Percentiles rank a stretch among this genome's conserved stretches.
phyloP scores from a whole-genome alignment of 1,140 invertebrate species.

The Riptortus pedestris region DNA sequence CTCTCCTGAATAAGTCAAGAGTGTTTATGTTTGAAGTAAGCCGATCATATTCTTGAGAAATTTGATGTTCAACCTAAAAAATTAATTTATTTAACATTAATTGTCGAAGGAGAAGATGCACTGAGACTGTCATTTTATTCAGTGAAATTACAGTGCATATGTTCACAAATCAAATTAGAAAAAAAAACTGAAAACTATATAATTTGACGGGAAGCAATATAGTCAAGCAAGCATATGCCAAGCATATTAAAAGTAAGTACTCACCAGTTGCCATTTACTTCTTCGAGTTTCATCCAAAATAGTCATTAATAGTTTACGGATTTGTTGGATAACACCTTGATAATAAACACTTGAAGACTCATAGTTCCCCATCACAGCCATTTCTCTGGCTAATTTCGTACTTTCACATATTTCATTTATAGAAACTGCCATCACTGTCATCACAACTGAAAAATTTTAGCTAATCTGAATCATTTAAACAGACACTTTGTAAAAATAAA shows the following conservation, averaged over 20 bases:
- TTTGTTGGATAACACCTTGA: constrained; percentile 83
- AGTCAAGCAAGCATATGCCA: too few relatives aligned
- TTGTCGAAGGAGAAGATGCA: too few relatives aligned
- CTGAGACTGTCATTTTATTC: too few relatives aligned
- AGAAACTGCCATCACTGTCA: constrained; percentile 59
- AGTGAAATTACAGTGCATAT: too few relatives aligned
- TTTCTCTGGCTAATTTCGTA: constrained; percentile 84
- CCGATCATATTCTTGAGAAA: constrained; percentile 80
- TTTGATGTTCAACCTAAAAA: constrained; percentile 73
- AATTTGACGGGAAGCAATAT: too few relatives aligned
- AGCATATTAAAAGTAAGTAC: constrained; percentile 23
- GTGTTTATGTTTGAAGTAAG: constrained; percentile 70
- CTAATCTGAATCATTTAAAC: constrained; percentile 9
- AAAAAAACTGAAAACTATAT: too few relatives aligned
- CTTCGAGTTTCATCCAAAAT: constrained; percentile 69
- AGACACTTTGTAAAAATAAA: background rate
- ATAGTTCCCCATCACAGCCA: constrained; percentile 90
- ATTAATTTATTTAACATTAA: too few relatives aligned
- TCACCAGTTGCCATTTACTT: constrained; percentile 80
- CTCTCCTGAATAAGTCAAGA: constrained; percentile 51
- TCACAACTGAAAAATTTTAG: constrained; percentile 32
- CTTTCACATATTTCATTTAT: constrained; percentile 84
- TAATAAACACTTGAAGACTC: constrained; percentile 91
- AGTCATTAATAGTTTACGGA: constrained; percentile 68
- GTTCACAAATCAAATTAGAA: too few relatives aligned